Percentiles rank a stretch among this genome's conserved stretches.
Conservation (phyloP, 1,140 invertebrate genomes). For the Zelostemma sp. region DNA sequence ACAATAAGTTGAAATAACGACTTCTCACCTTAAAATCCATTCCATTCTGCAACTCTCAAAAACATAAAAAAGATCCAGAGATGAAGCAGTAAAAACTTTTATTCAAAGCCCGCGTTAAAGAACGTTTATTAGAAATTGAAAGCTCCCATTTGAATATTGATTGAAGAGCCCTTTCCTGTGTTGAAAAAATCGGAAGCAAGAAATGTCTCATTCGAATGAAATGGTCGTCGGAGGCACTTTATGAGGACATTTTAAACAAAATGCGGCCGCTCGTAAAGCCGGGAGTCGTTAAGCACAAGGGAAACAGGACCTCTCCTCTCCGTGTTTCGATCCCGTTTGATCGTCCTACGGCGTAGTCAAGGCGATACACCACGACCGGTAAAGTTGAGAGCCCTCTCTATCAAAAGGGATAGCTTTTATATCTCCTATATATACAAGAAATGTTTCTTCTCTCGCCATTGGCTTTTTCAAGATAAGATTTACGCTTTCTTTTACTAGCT, state of each 20-base stretch:
- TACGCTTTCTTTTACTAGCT: slow-evolving; percentile 37
- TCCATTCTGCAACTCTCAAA: too few relatives aligned
- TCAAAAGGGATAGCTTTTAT: slow-evolving; percentile 67
- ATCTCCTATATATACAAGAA: slow-evolving; percentile 66
- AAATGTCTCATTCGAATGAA: slow-evolving; percentile 21
- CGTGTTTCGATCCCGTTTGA: slow-evolving; percentile 49
- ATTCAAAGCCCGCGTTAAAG: too few relatives aligned
- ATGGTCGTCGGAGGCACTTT: slow-evolving; percentile 45
- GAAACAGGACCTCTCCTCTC: slow-evolving; percentile 19
- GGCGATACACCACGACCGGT: slow-evolving; percentile 51
- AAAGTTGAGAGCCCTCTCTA: slow-evolving; percentile 66
- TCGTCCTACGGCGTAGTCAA: slow-evolving; percentile 52
- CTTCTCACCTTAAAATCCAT: too few relatives aligned
- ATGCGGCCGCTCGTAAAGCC: slow-evolving; percentile 59
- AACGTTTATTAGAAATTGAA: too few relatives aligned
- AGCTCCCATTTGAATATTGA: too few relatives aligned
- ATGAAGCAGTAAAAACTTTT: too few relatives aligned
- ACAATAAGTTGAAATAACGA: too few relatives aligned
- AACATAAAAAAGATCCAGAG: too few relatives aligned
- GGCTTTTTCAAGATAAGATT: slow-evolving; percentile 63
- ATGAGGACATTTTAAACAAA: slow-evolving; percentile 62
- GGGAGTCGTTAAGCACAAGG: slow-evolving; percentile 58
- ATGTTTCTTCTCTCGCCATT: slow-evolving; percentile 63
- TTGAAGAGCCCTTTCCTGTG: slow-evolving; percentile 11
- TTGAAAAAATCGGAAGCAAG: slow-evolving; percentile 17